phyloP scores from a whole-genome alignment of 2,113 vertebrate species.

The Emydura subglobosa region DNA sequence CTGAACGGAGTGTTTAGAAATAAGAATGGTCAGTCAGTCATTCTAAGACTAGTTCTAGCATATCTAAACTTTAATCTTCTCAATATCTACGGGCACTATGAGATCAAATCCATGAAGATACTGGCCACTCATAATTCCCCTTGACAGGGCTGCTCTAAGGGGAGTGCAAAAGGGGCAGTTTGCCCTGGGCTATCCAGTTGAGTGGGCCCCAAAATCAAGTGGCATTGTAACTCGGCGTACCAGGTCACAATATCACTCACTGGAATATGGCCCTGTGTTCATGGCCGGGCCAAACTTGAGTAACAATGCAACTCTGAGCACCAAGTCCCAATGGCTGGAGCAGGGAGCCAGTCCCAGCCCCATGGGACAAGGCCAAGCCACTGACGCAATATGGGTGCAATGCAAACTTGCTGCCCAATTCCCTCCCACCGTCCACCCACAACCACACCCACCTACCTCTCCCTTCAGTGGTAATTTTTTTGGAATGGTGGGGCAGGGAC shows the following conservation, averaged over 20 bases:
- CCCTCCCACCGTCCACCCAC: neutral
- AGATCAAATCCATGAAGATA: neutral
- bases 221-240: neutral
- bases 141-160: no score
- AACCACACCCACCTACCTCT: neutral
- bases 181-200: neutral
- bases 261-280: neutral
- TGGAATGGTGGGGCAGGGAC: neutral
- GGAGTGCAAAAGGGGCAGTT: neutral
- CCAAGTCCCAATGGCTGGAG: neutral
- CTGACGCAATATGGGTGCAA: neutral
- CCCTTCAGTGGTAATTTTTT: neutral
- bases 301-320: neutral
- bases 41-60: neutral
- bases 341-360: neutral
- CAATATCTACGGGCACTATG: neutral
- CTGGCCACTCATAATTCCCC: neutral
- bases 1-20: neutral
- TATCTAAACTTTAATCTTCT: neutral
- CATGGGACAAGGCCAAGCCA: neutral
- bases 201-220: neutral
- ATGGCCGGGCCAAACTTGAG: neutral
- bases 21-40: accelerated
- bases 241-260: neutral
- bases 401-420: neutral